Evolutionary conservation across 1,140 invertebrate species (phyloP).

Genomic region (Brachionus koreanus): DNA sequence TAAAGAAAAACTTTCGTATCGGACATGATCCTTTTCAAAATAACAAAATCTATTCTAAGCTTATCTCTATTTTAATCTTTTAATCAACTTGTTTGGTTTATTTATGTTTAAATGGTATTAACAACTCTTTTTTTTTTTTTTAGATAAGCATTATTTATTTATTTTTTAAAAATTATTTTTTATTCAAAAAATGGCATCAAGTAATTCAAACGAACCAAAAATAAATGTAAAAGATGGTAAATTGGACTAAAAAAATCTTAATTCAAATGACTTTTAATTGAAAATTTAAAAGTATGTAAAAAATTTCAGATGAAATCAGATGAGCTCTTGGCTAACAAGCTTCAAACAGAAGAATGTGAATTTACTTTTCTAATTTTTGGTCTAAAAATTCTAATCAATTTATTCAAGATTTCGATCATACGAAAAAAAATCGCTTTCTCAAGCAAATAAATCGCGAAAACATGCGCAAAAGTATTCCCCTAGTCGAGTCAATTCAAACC

Average conservation of each 20-base stretch:
- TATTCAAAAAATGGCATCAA: background rate
- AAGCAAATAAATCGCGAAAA: slow-evolving; percentile 21
- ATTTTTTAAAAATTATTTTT: background rate
- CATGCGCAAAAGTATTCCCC: slow-evolving; percentile 9
- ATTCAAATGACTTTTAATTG: background rate
- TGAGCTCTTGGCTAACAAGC: background rate
- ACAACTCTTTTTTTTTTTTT: background rate
- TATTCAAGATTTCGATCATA: slow-evolving; percentile 12
- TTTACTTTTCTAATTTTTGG: background rate
- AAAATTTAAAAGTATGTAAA: background rate
- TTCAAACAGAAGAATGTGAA: slow-evolving; percentile 28
- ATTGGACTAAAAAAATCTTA: background rate
- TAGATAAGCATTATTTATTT: background rate
- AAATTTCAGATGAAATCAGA: slow-evolving; percentile 18
- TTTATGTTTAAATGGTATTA: background rate
- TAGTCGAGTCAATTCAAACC: background rate
- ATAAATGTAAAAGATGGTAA: slow-evolving; percentile 10
- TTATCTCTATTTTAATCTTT: background rate
- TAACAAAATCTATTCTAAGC: background rate
- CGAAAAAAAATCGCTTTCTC: slow-evolving; percentile 10
- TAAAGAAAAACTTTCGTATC: background rate
- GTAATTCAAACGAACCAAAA: background rate
- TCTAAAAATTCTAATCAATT: background rate
- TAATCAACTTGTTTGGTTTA: background rate
- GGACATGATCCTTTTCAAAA: background rate